Evolutionary conservation across 2,888 invertebrate genomes (phyloP).

Genomic region (Lithophane semibrunnea): DNA sequence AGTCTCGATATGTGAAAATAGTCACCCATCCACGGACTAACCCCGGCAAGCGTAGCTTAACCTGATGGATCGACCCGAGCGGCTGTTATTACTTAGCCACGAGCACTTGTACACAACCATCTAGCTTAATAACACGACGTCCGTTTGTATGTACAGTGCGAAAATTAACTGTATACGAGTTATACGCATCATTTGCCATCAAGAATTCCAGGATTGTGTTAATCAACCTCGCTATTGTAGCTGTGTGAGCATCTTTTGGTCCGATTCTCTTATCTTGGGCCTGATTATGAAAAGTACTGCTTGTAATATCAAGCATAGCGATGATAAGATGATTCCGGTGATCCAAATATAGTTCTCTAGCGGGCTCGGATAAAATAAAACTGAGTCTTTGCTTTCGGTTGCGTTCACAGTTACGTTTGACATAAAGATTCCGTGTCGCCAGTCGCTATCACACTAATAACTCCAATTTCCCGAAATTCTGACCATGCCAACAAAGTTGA

Average conservation of each 20-base stretch:
- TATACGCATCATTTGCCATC: too few species aligned
- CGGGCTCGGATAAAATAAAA: too few species aligned
- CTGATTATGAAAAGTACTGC: slow-evolving; percentile 67
- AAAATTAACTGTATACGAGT: too few species aligned
- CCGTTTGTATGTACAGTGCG: slow-evolving; percentile 65
- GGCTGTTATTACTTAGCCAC: too few species aligned
- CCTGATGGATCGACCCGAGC: too few species aligned
- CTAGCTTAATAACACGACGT: slow-evolving; percentile 77
- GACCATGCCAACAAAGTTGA: neutral
- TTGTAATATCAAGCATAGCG: slow-evolving; percentile 71
- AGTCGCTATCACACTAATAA: neutral
- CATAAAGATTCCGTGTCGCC: neutral
- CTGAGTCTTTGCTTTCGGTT: neutral
- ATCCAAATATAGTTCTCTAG: slow-evolving; percentile 18
- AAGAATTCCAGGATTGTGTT: slow-evolving; percentile 74
- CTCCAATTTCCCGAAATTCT: neutral
- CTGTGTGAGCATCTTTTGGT: slow-evolving; percentile 78
- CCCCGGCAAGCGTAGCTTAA: too few species aligned
- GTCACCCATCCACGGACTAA: too few species aligned
- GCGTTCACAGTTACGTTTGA: neutral
- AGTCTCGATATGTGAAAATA: too few species aligned
- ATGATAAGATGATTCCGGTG: slow-evolving; percentile 73
- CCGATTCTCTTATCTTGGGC: slow-evolving; percentile 75
- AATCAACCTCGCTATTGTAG: slow-evolving; percentile 75
- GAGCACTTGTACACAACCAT: slow-evolving; percentile 43